Conservation (phyloP, 2,797 vertebrate species). For the Coendou prehensilis region DNA sequence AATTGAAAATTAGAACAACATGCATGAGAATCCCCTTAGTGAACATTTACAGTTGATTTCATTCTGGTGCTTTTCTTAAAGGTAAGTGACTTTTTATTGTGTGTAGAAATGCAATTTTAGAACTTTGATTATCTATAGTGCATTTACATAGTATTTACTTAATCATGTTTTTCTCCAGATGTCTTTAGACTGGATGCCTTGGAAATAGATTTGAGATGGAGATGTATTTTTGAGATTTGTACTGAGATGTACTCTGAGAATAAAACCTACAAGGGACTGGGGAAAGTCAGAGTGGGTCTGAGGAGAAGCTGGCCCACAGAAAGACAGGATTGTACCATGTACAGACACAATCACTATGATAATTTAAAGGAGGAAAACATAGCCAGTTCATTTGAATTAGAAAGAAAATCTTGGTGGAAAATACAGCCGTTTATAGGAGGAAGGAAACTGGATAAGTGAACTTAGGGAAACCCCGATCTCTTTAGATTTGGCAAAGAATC, state of each 20-base stretch:
- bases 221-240: not conserved
- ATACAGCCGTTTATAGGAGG: not conserved
- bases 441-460: not conserved
- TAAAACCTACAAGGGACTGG: not conserved
- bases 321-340: not conserved
- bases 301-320: not conserved
- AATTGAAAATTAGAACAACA: not conserved
- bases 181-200: not conserved
- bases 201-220: not conserved
- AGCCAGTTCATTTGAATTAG: not conserved
- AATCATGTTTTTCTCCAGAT: not conserved
- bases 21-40: not conserved
- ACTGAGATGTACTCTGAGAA: not conserved
- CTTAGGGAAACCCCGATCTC: not conserved
- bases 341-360: not conserved
- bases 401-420: not conserved
- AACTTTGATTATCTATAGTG: not conserved
- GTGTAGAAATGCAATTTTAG: not conserved
- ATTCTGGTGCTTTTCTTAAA: not conserved
- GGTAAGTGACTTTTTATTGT: not conserved
- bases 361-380: not conserved
- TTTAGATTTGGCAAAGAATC: slow-evolving; percentile 1
- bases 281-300: not conserved
- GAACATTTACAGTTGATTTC: not conserved
- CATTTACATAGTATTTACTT: not conserved